phyloP scores from a whole-genome alignment of 2,113 vertebrate genomes.

The Miniopterus natalensis region DNA sequence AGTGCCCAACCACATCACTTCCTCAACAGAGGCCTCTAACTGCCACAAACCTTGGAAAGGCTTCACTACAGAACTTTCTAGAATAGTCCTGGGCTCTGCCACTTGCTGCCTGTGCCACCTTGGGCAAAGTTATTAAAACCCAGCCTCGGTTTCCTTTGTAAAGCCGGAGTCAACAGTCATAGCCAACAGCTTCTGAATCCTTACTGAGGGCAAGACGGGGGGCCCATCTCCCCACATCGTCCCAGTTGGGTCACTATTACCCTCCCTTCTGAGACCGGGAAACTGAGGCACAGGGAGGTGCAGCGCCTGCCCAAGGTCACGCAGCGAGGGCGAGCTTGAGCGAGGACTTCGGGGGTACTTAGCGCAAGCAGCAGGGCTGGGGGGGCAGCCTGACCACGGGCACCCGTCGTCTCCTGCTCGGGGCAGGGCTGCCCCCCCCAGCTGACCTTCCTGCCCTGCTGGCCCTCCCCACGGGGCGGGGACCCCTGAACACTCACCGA shows the following conservation, averaged over 20 bases:
- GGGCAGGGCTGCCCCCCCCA: too few species aligned
- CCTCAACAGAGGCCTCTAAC: not conserved
- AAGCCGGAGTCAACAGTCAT: not conserved
- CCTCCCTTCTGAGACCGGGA: not conserved
- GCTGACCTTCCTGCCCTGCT: too few species aligned
- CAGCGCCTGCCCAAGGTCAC: fast-evolving
- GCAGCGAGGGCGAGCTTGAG: fast-evolving
- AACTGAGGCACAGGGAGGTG: not conserved
- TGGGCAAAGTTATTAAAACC: not conserved
- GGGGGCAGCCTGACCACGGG: too few species aligned
- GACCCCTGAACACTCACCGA: too few species aligned
- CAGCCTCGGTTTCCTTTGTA: not conserved
- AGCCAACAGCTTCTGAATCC: not conserved
- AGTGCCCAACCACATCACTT: not conserved
- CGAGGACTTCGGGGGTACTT: too few species aligned
- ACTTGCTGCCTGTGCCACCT: not conserved
- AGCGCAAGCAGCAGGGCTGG: too few species aligned
- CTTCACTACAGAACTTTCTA: not conserved
- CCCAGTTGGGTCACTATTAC: not conserved
- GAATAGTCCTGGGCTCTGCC: not conserved
- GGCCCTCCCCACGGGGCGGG: not conserved
- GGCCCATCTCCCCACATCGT: not conserved
- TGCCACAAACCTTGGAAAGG: not conserved
- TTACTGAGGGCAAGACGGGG: fast-evolving
- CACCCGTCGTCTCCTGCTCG: too few species aligned